Evolutionary conservation across 2,797 vertebrate species (phyloP).

Genomic region (Hemibagrus guttatus): DNA sequence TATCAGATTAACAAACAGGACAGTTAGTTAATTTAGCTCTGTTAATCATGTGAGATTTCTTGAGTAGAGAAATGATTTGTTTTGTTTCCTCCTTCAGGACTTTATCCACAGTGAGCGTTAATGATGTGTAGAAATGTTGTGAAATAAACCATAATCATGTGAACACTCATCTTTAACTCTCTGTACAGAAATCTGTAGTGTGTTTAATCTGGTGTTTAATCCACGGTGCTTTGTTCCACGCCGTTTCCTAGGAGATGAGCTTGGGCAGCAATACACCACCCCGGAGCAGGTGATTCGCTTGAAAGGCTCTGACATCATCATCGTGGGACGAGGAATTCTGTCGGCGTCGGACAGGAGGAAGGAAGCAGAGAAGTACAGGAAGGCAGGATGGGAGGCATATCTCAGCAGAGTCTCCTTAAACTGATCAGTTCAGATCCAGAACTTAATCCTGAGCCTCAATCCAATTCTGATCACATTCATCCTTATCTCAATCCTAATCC

Average conservation of each 20-base stretch:
- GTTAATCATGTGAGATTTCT: no score
- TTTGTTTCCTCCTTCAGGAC: neutral
- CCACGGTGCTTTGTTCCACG: neutral
- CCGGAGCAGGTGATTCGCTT: constrained; percentile 82
- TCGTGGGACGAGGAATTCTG: constrained; percentile 89
- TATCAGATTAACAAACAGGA: neutral
- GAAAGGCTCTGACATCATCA: constrained; percentile 89
- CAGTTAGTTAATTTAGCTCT: no score
- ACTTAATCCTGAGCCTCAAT: neutral
- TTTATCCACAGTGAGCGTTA: no score
- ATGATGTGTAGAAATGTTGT: no score
- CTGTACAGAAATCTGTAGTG: neutral
- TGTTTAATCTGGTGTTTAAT: neutral
- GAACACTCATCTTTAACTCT: no score
- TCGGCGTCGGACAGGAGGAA: constrained; percentile 72
- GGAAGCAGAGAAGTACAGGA: constrained; percentile 85
- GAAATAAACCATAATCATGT: no score
- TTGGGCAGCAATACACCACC: constrained; percentile 90
- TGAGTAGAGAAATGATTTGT: no score
- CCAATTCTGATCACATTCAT: neutral
- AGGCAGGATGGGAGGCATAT: constrained; percentile 89
- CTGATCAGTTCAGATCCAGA: neutral
- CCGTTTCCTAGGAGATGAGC: constrained; percentile 77
- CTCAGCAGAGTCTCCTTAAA: constrained; percentile 67
- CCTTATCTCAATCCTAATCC: neutral